A percentile compares a stretch with the other conserved stretches of the same genome.
These are phyloP conservation scores for Stegostoma tigrinum DNA, from an alignment of 2,113 vertebrate genomes.

Conservation along the genomic window DNA sequence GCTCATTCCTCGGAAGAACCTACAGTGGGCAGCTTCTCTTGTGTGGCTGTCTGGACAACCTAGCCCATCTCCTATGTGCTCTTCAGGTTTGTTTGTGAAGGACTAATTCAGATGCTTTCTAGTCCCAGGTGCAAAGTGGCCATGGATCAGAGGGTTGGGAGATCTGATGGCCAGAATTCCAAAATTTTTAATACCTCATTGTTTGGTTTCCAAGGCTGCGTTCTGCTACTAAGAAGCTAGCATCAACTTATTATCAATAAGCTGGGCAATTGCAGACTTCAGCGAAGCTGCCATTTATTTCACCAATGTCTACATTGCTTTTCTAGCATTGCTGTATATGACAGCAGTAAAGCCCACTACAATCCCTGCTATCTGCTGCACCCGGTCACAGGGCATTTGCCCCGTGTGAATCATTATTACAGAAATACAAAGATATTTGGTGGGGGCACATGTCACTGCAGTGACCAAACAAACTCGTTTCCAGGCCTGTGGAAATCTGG, in stretches of 20 bases:
- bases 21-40: neutral
- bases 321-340: neutral
- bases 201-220: neutral
- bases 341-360: neutral
- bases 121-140: neutral
- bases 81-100: neutral
- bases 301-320: neutral
- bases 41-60: neutral
- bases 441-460: neutral
- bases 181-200: neutral
- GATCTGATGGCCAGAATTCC: neutral
- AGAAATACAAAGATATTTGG: neutral
- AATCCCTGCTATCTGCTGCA: neutral
- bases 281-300: too few relatives aligned
- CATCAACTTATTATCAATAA: neutral
- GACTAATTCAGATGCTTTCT: neutral
- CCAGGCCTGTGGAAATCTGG: neutral
- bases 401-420: neutral
- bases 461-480: neutral
- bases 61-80: neutral
- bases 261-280: too few relatives aligned
- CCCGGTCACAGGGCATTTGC: neutral
- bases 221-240: neutral
- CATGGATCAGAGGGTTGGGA: neutral
- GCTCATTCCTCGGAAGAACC: neutral